Evolutionary conservation across 2,113 vertebrate species (phyloP).

Genomic region (Shinisaurus crocodilurus): DNA sequence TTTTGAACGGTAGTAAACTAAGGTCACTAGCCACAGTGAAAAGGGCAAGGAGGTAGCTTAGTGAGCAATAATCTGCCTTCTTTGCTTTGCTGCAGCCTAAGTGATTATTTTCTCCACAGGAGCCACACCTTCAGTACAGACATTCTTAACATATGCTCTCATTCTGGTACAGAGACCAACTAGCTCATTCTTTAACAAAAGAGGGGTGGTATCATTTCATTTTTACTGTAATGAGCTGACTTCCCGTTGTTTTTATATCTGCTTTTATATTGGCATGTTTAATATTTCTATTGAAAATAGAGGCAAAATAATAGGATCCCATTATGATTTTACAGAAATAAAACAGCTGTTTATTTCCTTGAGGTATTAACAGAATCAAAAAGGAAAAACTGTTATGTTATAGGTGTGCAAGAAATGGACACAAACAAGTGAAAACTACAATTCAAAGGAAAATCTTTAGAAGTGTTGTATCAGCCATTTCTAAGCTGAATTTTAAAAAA

Average conservation of each 20-base stretch:
- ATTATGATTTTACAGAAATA: background rate
- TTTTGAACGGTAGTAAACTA: background rate
- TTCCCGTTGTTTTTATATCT: background rate
- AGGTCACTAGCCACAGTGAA: background rate
- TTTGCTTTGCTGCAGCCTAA: conserved; percentile 41
- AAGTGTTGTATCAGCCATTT: background rate
- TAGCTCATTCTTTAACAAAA: background rate
- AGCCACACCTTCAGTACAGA: conserved; percentile 37
- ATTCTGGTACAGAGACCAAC: background rate
- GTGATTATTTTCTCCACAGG: conserved; percentile 53
- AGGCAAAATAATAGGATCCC: background rate
- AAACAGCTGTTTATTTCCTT: background rate
- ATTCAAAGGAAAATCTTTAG: background rate
- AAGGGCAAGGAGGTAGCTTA: conserved; percentile 25
- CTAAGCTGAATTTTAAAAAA: background rate
- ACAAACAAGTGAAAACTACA: background rate
- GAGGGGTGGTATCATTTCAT: background rate
- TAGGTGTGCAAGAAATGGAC: background rate
- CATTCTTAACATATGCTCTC: background rate
- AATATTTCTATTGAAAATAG: background rate
- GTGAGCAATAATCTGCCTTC: conserved; percentile 26
- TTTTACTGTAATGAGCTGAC: background rate
- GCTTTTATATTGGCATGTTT: background rate
- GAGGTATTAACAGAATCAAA: background rate
- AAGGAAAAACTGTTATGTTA: background rate